A percentile compares a stretch with the other conserved stretches of the same genome.
Evolutionary conservation across 2,113 vertebrate genomes (phyloP).

Genomic region (Aegotheles bennettii): DNA sequence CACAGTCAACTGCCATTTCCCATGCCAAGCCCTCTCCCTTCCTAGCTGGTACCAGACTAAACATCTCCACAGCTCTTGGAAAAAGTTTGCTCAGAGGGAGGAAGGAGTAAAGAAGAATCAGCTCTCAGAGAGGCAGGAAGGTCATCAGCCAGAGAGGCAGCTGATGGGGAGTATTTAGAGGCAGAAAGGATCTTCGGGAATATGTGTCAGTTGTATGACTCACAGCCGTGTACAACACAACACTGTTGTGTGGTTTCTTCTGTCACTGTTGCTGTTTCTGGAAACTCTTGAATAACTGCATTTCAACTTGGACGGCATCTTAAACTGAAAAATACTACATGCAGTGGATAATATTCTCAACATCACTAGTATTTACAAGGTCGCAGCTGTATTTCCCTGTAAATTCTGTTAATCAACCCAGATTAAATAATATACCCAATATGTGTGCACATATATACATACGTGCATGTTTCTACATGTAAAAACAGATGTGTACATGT

Average conservation of each 20-base stretch:
- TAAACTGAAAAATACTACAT: neutral
- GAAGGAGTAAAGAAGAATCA: neutral
- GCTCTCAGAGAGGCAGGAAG: neutral
- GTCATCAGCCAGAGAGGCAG: neutral
- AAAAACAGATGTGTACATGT: neutral
- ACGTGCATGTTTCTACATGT: neutral
- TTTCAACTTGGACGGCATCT: neutral
- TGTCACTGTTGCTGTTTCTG: neutral
- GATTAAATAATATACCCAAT: neutral
- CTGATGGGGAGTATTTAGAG: neutral
- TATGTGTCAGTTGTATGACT: neutral
- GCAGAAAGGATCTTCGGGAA: neutral
- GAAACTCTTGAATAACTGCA: neutral
- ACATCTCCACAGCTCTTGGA: neutral
- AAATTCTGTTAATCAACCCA: neutral
- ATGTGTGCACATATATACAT: neutral
- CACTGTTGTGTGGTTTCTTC: neutral
- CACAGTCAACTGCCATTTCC: accelerated
- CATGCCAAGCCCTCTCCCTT: neutral
- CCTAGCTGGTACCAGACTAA: neutral
- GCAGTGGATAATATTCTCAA: neutral
- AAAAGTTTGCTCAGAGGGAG: neutral
- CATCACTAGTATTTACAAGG: neutral
- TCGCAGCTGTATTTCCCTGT: neutral
- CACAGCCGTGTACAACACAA: neutral